A percentile compares a stretch with the other conserved stretches of the same genome.
Conservation (phyloP, 2,888 invertebrate genomes). For the Tachina fera region DNA sequence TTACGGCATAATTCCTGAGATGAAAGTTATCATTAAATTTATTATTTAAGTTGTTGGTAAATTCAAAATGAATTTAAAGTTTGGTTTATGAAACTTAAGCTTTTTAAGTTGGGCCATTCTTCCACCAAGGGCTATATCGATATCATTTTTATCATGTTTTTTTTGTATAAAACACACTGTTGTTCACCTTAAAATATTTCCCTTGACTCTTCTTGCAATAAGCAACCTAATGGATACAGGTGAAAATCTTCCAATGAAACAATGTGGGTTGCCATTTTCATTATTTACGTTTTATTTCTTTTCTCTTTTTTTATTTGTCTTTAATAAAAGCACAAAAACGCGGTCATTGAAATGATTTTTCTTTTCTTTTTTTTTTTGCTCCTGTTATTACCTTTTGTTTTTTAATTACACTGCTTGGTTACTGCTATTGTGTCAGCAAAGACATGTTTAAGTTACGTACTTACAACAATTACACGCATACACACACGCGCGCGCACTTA, state of each 20-base stretch:
- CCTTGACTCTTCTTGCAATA: not conserved
- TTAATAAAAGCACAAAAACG: slow-evolving; percentile 29
- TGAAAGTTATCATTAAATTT: no score
- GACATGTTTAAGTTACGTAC: slow-evolving; percentile 35
- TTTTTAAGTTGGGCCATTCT: no score
- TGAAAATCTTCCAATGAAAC: slow-evolving; percentile 16
- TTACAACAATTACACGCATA: slow-evolving; percentile 1
- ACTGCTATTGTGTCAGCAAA: slow-evolving; percentile 63
- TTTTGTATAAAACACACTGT: not conserved
- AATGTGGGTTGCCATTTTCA: slow-evolving; percentile 22
- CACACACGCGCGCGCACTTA: not conserved
- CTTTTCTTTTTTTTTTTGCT: slow-evolving; percentile 12
- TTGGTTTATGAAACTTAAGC: no score
- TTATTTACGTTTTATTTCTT: not conserved
- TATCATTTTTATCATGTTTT: not conserved
- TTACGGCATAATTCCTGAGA: no score
- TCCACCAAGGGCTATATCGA: not conserved
- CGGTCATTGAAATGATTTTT: slow-evolving; percentile 58
- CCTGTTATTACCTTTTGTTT: slow-evolving; percentile 52
- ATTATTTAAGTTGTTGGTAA: no score
- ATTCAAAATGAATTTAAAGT: no score
- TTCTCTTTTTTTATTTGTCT: not conserved
- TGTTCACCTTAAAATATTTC: slow-evolving; percentile 28
- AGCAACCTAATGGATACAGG: not conserved
- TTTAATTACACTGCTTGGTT: slow-evolving; percentile 69